Conservation (phyloP, 2,113 vertebrate species). For the Podocnemis expansa region DNA sequence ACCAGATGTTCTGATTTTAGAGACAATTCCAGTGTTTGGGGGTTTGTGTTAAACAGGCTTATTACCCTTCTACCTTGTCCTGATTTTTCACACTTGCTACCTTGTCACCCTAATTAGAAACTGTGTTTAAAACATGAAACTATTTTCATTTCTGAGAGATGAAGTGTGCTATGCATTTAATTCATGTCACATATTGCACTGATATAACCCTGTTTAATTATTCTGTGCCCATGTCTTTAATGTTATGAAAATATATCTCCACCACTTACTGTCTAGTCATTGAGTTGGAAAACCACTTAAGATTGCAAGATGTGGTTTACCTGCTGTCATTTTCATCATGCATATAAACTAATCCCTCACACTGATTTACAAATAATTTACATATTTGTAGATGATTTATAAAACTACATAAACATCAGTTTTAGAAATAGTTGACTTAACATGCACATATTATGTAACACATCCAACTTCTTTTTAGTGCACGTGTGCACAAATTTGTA, state of each 20-base stretch:
- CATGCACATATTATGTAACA: neutral
- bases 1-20: no score
- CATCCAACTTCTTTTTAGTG: neutral
- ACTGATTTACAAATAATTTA: neutral
- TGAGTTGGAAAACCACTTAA: neutral
- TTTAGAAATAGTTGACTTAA: neutral
- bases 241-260: neutral
- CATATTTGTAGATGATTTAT: neutral
- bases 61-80: no score
- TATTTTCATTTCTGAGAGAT: neutral
- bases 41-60: no score
- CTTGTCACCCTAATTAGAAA: neutral
- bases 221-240: neutral
- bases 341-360: neutral
- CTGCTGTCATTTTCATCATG: neutral
- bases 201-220: neutral
- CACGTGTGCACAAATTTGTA: accelerated
- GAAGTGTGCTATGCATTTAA: accelerated
- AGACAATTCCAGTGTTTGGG: no score
- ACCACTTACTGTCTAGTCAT: neutral
- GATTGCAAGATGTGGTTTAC: neutral
- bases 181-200: neutral
- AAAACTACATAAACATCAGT: neutral
- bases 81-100: no score
- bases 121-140: neutral